Percentiles rank a stretch among this genome's conserved stretches.
phyloP scores from a whole-genome alignment of 2,797 vertebrate genomes.

The Passerculus sandwichensis region DNA sequence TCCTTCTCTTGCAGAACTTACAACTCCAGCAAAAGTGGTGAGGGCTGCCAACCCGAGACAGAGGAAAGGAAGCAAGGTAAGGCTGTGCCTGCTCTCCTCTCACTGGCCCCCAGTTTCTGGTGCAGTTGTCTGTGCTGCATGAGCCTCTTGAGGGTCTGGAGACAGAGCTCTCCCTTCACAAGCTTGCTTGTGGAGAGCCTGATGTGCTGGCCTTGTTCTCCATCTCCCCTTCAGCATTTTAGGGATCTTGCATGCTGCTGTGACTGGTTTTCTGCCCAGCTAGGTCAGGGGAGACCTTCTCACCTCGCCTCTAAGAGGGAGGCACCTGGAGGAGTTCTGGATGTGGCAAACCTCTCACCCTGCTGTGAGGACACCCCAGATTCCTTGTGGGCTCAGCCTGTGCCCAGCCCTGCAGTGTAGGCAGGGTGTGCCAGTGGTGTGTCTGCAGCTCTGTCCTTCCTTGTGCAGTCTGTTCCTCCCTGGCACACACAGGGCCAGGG shows the following conservation, averaged over 20 bases:
- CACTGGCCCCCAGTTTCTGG: background rate
- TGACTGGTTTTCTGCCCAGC: background rate
- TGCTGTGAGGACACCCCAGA: rapidly evolving
- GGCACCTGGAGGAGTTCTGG: background rate
- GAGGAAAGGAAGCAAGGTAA: slow-evolving; percentile 94
- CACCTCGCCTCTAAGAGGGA: rapidly evolving
- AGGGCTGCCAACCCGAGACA: slow-evolving; percentile 88
- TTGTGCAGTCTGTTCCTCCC: background rate
- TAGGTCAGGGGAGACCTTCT: background rate
- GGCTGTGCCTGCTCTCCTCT: background rate
- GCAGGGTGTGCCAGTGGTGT: background rate
- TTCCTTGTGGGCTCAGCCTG: background rate
- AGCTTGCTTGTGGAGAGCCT: background rate
- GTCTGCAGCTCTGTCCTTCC: background rate
- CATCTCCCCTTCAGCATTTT: background rate
- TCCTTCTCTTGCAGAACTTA: slow-evolving; percentile 80
- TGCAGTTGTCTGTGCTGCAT: background rate
- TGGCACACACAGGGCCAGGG: background rate
- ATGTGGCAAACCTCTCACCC: background rate
- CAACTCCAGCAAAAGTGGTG: slow-evolving; percentile 92
- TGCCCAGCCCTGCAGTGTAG: background rate
- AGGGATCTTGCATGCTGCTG: background rate
- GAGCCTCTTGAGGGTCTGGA: background rate
- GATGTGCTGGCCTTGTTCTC: background rate
- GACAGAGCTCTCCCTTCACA: background rate